Evolutionary conservation across 1,140 invertebrate genomes (phyloP).

Genomic region (Sipha flava): DNA sequence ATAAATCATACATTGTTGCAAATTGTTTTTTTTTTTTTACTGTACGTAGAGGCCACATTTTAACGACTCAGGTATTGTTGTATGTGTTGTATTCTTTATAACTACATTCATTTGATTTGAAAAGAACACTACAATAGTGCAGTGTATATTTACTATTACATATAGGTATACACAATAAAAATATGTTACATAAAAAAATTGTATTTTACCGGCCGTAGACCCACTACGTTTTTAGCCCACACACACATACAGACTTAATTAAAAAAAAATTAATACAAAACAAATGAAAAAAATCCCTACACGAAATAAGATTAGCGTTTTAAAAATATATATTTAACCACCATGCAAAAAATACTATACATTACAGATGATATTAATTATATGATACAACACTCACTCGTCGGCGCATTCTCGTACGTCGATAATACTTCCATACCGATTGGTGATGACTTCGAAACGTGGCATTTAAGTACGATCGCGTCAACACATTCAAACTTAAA

Average conservation of each 20-base stretch:
- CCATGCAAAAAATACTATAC: too few relatives aligned
- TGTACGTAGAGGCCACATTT: neutral
- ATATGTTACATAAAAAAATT: too few relatives aligned
- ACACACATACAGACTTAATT: too few relatives aligned
- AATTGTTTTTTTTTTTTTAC: neutral
- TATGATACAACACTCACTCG: neutral
- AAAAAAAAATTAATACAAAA: too few relatives aligned
- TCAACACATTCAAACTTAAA: slow-evolving; percentile 4
- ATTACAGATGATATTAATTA: too few relatives aligned
- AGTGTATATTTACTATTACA: neutral
- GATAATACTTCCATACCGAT: slow-evolving; percentile 34
- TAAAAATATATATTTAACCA: too few relatives aligned
- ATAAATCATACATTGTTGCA: neutral
- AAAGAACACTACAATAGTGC: neutral
- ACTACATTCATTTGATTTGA: neutral
- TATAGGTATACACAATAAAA: too few relatives aligned
- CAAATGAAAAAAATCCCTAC: too few relatives aligned
- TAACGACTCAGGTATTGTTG: neutral
- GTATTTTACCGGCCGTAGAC: too few relatives aligned
- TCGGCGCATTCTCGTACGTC: slow-evolving; percentile 21
- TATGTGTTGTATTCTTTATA: neutral
- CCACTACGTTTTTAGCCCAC: too few relatives aligned
- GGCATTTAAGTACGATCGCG: neutral
- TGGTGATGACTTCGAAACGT: slow-evolving; percentile 32
- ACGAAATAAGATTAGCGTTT: too few relatives aligned